A percentile compares a stretch with the other conserved stretches of the same genome.
Conservation (phyloP, 1,140 invertebrate genomes). For the Hycleus cichorii region DNA sequence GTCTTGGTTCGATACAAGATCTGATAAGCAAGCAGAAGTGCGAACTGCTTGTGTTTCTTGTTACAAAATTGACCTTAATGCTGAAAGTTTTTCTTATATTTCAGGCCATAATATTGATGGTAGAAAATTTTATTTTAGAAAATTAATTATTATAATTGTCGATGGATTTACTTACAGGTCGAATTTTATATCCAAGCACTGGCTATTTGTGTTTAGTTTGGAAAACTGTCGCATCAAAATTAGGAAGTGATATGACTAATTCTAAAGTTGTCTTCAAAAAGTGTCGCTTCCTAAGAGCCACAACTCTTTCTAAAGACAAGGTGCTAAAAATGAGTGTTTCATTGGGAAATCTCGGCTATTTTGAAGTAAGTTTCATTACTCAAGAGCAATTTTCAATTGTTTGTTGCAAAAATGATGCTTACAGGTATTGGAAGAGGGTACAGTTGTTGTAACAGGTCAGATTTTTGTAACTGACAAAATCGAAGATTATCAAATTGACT, state of each 20-base stretch:
- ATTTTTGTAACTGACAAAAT: slow-evolving; percentile 47
- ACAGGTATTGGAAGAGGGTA: too few relatives aligned
- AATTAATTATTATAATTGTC: too few relatives aligned
- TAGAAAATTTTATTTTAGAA: too few relatives aligned
- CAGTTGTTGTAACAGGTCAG: too few relatives aligned
- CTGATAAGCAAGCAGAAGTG: too few relatives aligned
- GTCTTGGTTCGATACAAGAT: slow-evolving; percentile 31
- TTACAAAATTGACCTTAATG: slow-evolving; percentile 30
- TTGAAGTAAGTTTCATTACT: slow-evolving; percentile 67
- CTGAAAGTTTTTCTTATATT: slow-evolving; percentile 58
- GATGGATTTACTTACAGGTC: slow-evolving; percentile 21
- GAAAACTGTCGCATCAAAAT: slow-evolving; percentile 73
- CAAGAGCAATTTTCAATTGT: slow-evolving; percentile 44
- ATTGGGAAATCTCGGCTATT: slow-evolving; percentile 71
- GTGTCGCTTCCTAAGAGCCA: slow-evolving; percentile 75
- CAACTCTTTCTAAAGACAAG: slow-evolving; percentile 46
- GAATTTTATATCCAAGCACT: slow-evolving; percentile 83
- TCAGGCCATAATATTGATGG: slow-evolving; percentile 80
- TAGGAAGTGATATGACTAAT: slow-evolving; percentile 50
- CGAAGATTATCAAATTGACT: slow-evolving; percentile 78
- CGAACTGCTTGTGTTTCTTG: neutral
- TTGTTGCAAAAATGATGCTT: too few relatives aligned
- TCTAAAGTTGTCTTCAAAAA: slow-evolving; percentile 62
- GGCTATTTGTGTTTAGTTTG: slow-evolving; percentile 82
- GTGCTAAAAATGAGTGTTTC: slow-evolving; percentile 62